Evolutionary conservation across 2,113 vertebrate species (phyloP).

Genomic region (Nipponia nippon): DNA sequence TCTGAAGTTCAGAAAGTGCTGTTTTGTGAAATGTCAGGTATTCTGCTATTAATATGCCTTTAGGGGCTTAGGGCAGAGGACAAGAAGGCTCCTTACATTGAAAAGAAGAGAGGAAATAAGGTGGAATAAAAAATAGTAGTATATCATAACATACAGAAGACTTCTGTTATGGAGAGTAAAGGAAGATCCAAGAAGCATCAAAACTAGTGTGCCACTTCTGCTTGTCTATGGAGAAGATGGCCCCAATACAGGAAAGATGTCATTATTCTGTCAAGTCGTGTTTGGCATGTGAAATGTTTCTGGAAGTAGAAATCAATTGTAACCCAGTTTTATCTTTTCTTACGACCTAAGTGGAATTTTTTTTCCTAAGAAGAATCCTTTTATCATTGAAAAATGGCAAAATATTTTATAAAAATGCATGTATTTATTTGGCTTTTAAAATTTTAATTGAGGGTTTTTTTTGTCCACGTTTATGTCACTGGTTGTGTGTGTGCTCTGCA

Average conservation of each 20-base stretch:
- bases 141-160: not conserved
- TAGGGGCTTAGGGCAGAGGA: not conserved
- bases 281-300: not conserved
- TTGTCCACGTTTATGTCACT: not conserved
- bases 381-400: not conserved
- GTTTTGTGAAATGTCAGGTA: not conserved
- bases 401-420: not conserved
- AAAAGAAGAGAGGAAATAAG: not conserved
- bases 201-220: not conserved
- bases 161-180: not conserved
- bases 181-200: not conserved
- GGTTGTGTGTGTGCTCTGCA: not conserved
- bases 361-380: not conserved
- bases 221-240: not conserved
- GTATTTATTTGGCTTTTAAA: not conserved
- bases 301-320: not conserved
- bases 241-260: not conserved
- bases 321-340: not conserved
- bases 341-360: not conserved
- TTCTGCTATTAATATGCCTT: not conserved
- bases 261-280: not conserved
- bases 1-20: not conserved
- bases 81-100: not conserved
- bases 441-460: not conserved
- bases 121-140: not conserved